A percentile compares a stretch with the other conserved stretches of the same genome.
phyloP scores from a whole-genome alignment of 2,888 invertebrate species.

The Glyphotaelius pellucidus region DNA sequence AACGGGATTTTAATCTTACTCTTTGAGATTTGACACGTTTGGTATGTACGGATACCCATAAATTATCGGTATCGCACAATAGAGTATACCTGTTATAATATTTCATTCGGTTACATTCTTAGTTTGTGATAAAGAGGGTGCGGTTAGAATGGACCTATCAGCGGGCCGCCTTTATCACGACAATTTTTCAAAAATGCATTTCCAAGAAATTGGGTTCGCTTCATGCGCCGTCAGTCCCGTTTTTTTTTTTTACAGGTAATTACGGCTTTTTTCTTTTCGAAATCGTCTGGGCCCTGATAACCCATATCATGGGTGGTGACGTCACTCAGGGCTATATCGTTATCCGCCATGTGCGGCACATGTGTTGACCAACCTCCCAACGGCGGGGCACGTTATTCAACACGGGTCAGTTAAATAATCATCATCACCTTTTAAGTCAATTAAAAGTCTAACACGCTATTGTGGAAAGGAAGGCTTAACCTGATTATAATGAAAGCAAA shows the following conservation, averaged over 20 bases:
- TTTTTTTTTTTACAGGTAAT: background rate
- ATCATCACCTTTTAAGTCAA: background rate
- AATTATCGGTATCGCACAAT: too few species aligned
- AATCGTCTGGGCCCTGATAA: background rate
- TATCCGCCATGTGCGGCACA: background rate
- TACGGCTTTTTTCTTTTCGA: background rate
- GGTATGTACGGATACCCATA: too few species aligned
- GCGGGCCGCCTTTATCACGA: background rate
- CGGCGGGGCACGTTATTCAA: background rate
- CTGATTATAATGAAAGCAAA: background rate
- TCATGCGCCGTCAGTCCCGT: background rate
- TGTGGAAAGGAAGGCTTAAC: background rate
- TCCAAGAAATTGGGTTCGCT: background rate
- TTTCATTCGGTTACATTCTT: too few species aligned
- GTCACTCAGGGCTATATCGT: background rate
- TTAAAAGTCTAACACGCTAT: background rate
- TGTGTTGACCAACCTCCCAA: background rate
- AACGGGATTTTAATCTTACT: too few species aligned
- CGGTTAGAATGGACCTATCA: background rate
- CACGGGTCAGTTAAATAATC: background rate
- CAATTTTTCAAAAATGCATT: background rate
- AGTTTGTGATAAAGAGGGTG: background rate
- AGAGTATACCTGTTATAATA: too few species aligned
- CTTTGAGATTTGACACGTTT: too few species aligned
- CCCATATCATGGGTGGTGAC: background rate